Base-by-base conservation (phyloP, 2,888 invertebrate species). In the Melangyna quadrimaculata region DNA sequence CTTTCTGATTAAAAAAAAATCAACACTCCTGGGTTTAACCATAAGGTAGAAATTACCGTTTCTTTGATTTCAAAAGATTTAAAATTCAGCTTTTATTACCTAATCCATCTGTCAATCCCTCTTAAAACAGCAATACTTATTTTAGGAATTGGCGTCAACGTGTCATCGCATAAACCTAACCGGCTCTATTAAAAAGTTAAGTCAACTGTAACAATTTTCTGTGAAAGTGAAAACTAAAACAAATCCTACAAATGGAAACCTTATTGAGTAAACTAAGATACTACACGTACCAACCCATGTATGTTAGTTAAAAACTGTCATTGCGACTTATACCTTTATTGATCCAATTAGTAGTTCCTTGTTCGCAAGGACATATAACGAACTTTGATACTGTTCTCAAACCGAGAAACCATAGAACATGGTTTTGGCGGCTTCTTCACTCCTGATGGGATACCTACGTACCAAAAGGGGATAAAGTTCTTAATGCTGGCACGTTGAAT, bases 291-390 rank as follows among this genome's bases (percentile, higher is more conserved):
- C 19, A 45, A 40, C 40, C 40, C 17, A 40, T 37, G 45, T 32
- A 45, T 19, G 27, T 51, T n/a, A 51, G n/a, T 51, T 19, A 51
- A 48, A 10, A 77, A 78, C 77, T 81, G 86, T 86, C 86, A 77
- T 24, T 61, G 77, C 37, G 27, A 73, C 63, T 81, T 73, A n/a
- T n/a, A 77, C 72, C 77, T 69, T 72, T 72, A 73, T 77, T 86
- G 70, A 86, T 86, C 86, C 81, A 86, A 86, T 86, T 86, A 86
- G 81, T 40, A 72, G 55, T 63, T 63, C 51, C 77, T 86, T 86
- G 86, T 86, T 61, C 24, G 55, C 67, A 73, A 78, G 72, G 81
- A 81, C 77, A 70, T 53, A 55, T 81, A 70, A 86, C 81, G 81
- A 72, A 86, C 77, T 63, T 77, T 32, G 9, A 73, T 75, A 81